Conservation (phyloP, 35 echinoderm and acorn worm genomes). For the Lytechinus variegatus region DNA sequence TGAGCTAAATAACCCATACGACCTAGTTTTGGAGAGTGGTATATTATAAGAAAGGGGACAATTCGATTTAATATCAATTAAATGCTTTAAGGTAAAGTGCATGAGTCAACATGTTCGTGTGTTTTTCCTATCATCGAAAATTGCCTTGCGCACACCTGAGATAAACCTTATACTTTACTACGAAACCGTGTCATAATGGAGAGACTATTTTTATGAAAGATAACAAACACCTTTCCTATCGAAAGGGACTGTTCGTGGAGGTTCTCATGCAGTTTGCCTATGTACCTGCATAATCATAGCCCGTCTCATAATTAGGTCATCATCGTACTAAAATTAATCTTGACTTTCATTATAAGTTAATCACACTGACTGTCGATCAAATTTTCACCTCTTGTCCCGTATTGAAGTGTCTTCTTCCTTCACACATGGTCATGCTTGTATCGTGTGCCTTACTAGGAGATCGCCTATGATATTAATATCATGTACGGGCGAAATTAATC, state of each 20-base stretch:
- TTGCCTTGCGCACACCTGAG: not conserved
- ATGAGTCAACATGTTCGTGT: not conserved
- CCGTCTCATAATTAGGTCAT: conserved; percentile 39
- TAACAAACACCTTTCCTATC: not conserved
- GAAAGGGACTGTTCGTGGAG: not conserved
- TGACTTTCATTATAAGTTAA: conserved; percentile 46
- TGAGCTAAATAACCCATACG: not conserved
- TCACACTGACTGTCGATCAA: conserved; percentile 31
- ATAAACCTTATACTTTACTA: not conserved
- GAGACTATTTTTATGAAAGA: not conserved
- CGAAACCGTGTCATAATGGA: not conserved
- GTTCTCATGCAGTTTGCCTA: not conserved
- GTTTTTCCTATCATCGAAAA: not conserved
- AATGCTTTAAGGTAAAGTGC: not conserved
- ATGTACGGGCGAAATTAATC: conserved; percentile 1
- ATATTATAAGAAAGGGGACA: not conserved
- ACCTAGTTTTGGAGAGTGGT: not conserved
- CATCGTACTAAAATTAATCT: not conserved
- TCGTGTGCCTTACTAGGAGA: not conserved
- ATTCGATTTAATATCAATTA: not conserved
- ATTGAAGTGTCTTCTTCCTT: not conserved
- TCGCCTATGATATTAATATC: not conserved
- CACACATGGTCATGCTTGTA: not conserved
- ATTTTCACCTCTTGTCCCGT: not conserved
- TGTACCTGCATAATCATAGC: conserved; percentile 8